Evolutionary conservation across 2,888 invertebrate species (phyloP).

Genomic region (Clostera curtula): DNA sequence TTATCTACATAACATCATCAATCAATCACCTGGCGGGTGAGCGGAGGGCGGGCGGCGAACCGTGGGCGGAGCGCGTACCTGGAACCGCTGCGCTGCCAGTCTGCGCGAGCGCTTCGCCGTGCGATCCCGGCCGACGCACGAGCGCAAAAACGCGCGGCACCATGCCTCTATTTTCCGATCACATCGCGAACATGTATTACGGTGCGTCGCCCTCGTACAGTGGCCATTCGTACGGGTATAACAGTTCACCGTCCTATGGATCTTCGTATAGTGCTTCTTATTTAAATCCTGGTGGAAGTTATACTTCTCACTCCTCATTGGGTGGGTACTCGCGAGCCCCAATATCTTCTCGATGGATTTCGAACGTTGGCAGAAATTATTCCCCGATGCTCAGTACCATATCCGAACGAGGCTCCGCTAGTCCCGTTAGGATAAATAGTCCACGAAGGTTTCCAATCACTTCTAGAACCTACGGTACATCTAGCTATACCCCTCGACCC

Average conservation of each 20-base stretch:
- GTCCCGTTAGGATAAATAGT: constrained; percentile 56
- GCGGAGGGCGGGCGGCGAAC: constrained; percentile 23
- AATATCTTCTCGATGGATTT: constrained; percentile 51
- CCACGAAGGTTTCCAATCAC: constrained; percentile 66
- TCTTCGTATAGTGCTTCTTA: constrained; percentile 67
- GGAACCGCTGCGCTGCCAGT: constrained; percentile 35
- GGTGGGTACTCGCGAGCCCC: constrained; percentile 73
- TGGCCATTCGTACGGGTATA: constrained; percentile 62
- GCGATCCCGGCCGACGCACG: constrained; percentile 33
- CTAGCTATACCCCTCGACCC: constrained; percentile 73
- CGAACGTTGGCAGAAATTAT: constrained; percentile 69
- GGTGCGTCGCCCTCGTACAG: constrained; percentile 64
- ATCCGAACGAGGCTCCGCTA: constrained; percentile 58
- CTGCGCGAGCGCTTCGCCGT: constrained; percentile 39
- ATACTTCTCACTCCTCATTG: constrained; percentile 67
- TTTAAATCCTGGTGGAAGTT: constrained; percentile 63
- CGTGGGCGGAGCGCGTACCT: constrained; percentile 36
- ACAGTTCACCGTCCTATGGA: constrained; percentile 56
- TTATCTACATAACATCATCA: constrained; percentile 53
- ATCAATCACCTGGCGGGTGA: constrained; percentile 57
- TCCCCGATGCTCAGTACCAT: constrained; percentile 85
- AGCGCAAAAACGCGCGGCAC: constrained; percentile 27
- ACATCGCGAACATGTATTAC: constrained; percentile 76
- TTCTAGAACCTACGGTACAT: constrained; percentile 60
- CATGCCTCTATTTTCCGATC: constrained; percentile 83